Percentiles rank a stretch among this genome's conserved stretches.
phyloP scores from a whole-genome alignment of 2,888 invertebrate genomes.

The Trichopria drosophilae region DNA sequence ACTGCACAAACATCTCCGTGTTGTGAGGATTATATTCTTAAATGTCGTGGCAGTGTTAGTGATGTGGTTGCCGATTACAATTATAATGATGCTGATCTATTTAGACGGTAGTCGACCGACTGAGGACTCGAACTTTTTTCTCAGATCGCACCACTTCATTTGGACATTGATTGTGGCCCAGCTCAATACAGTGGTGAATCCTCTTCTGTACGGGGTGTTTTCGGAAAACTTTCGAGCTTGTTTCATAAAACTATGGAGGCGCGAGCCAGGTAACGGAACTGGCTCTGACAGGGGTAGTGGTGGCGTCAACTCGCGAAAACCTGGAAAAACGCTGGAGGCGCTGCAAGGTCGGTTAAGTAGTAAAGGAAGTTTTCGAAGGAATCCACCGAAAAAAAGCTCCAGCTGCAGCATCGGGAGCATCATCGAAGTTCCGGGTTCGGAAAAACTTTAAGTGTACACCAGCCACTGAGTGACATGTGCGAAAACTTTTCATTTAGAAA shows the following conservation, averaged over 20 bases:
- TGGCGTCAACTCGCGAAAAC: slow-evolving; percentile 32
- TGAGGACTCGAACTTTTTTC: slow-evolving; percentile 61
- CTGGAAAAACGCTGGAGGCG: slow-evolving; percentile 42
- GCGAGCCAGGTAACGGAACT: slow-evolving; percentile 22
- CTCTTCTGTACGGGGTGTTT: slow-evolving; percentile 62
- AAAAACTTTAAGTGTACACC: slow-evolving; percentile 42
- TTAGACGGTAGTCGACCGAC: slow-evolving; percentile 61
- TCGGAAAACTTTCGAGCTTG: slow-evolving; percentile 62
- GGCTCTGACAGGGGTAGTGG: slow-evolving; percentile 39
- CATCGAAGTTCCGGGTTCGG: slow-evolving; percentile 50
- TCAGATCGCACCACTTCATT: slow-evolving; percentile 62
- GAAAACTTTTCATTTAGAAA: no score
- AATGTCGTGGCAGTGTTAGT: slow-evolving; percentile 63
- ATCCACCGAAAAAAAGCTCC: slow-evolving; percentile 26
- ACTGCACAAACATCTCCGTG: slow-evolving; percentile 62
- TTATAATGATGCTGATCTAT: slow-evolving; percentile 62
- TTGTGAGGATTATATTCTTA: slow-evolving; percentile 61
- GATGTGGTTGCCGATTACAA: slow-evolving; percentile 65
- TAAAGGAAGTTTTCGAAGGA: slow-evolving; percentile 39
- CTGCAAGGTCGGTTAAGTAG: slow-evolving; percentile 45
- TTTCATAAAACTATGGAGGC: slow-evolving; percentile 57
- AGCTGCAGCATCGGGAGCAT: slow-evolving; percentile 53
- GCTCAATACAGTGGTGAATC: slow-evolving; percentile 63
- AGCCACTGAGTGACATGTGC: no score
- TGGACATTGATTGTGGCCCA: slow-evolving; percentile 61